Evolutionary conservation across 2,113 vertebrate species (phyloP).

Genomic region (Toxotes chatareus): DNA sequence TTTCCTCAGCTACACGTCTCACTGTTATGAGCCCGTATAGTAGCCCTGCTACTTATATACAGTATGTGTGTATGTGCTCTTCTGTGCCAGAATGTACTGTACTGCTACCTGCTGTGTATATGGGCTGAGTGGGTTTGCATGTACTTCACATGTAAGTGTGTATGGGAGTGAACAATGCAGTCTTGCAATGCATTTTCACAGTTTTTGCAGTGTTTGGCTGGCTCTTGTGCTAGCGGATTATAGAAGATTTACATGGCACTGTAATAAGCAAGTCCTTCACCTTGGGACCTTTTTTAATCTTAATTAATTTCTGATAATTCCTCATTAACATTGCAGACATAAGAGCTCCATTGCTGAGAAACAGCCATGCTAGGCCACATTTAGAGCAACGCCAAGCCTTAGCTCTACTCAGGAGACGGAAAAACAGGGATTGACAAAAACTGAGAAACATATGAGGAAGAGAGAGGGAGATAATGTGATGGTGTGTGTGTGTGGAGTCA

Average conservation of each 20-base stretch:
- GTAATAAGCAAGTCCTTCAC: slow-evolving; percentile 79
- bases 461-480: not conserved
- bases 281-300: slow-evolving; percentile 80
- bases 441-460: not conserved
- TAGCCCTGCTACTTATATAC: not conserved
- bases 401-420: slow-evolving; percentile 32
- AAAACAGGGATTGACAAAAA: not conserved
- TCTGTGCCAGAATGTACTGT: not conserved
- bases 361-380: slow-evolving; percentile 43
- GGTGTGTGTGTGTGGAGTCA: not conserved
- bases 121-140: not conserved
- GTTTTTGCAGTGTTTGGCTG: slow-evolving; percentile 59
- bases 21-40: not conserved
- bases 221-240: slow-evolving; percentile 73
- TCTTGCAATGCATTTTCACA: slow-evolving; percentile 19
- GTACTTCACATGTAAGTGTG: not conserved
- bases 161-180: not conserved
- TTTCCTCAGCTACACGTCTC: not conserved
- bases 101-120: not conserved
- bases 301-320: slow-evolving; percentile 84
- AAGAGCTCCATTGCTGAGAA: slow-evolving; percentile 56
- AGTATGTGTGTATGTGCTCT: not conserved
- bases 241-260: slow-evolving; percentile 79
- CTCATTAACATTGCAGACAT: slow-evolving; percentile 75
- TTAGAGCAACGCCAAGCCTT: slow-evolving; percentile 24